Base-by-base conservation (phyloP, 1,140 invertebrate species). In the Cherax destructor region DNA sequence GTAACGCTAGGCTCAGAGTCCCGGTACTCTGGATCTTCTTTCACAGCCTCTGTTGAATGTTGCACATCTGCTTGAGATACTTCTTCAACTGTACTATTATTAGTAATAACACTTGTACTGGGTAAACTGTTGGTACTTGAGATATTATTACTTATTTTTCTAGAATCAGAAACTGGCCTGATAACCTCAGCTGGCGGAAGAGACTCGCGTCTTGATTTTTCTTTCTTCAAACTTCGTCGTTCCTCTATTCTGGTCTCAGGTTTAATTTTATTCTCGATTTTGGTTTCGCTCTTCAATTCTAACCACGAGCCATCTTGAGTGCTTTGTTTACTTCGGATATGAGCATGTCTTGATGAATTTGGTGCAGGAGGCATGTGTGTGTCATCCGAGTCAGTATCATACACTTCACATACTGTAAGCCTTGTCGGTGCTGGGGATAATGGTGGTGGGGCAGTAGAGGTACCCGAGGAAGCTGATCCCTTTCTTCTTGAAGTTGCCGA, bases 1-100 rank as follows among this genome's bases (percentile, higher is more conserved):
- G 95, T 94, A 91, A 95, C 93, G 77, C 93, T 93, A 94, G 93
- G 56, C 56, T 92, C 93, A 4, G 69, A 69, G 10, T 93, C 91
- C 18, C 85, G 52, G 49, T 81, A 91, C 41, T 91, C 88, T 21
- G 41, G 56, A 30, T 91, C 88, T 6, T 91, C 88, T 61, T 91
- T 91, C 21, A 65, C 52, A 16, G 56, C 76, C 69, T 76, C 69
- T 30, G n/a, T 74, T 47, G 49, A 47, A 9, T 74, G 56, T 4
- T 30, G 80, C 4, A 78, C n/a, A 30, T 91, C 85, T 24, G 76
- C 21, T 13, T 72, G 79, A 50, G 85, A n/a, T 18, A 92, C 30
- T n/a, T 92, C 90, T 41, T 92, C 86, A 21, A 50, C 59, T 69
- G 83, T 52, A 61, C 83, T 92, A 61, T 84, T 91, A 13, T 76